Base-by-base conservation (phyloP, 2,888 invertebrate species). In the Lasioglossum morio region DNA sequence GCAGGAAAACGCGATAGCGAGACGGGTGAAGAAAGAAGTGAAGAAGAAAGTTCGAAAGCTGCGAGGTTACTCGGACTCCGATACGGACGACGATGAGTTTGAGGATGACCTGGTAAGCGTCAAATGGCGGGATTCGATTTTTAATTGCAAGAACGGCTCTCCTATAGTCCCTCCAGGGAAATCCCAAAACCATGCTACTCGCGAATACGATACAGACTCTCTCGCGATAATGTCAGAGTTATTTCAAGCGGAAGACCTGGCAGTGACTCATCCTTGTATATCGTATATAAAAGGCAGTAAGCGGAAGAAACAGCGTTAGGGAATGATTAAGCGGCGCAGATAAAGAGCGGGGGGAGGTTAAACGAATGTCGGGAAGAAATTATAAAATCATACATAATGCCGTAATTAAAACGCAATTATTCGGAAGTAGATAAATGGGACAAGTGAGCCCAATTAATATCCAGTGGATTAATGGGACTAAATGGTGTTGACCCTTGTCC, bases 81-180 rank as follows among this genome's bases (percentile, higher is more conserved):
- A 96, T 90, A 96, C 96, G 89, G 96, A 97, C 76, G 97, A 96
- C 86, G 97, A 97, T 92, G 97, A 96, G 92, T 96, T 96, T 94
- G 97, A 96, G 82, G 97, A 97, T 89, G 97, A 97, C 95, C 96
- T 97, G 97, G 97, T 97, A 97, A 97, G 96, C 86, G 79, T 43
- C 53, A 69, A 60, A 46, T 74, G 72, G 43, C 60, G 78, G 57
- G 37, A 43, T 72, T 79, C 16, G 60, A 53, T 81, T 84, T 72
- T 40, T 14, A n/a, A 23, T 40, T n/a, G 40, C 23, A 12, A n/a
- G n/a, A 53, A n/a, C 53, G 10, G 23, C 4, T 16, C 4, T 16
- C 1, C 53, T 34, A 34, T 34, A 10, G 53, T 3, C 53, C 23
- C 3, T 53, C 19, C 53, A 57, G 57, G n/a, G n/a, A n/a, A 57